phyloP scores from a whole-genome alignment of 2,797 vertebrate species.

The Peromyscus melanophrys region DNA sequence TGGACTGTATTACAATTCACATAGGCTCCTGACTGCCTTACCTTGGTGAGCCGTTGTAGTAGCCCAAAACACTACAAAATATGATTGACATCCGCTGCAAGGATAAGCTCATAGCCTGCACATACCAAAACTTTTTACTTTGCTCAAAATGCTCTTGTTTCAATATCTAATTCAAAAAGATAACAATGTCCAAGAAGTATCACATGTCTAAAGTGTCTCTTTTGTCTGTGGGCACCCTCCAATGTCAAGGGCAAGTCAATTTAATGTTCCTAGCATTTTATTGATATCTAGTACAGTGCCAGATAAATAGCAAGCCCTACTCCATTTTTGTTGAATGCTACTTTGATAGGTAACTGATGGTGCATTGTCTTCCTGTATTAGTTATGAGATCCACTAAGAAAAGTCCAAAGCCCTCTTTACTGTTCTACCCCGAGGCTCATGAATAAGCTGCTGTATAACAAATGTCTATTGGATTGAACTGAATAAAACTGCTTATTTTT shows the following conservation, averaged over 20 bases:
- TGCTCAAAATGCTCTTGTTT: not conserved
- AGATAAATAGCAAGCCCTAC: not conserved
- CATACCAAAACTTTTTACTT: not conserved
- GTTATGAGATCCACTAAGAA: not conserved
- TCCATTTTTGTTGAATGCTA: not conserved
- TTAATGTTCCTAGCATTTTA: not conserved
- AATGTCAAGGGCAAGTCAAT: not conserved
- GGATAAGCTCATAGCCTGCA: not conserved
- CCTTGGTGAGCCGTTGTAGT: not conserved
- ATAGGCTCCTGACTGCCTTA: not conserved
- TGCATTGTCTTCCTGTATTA: not conserved
- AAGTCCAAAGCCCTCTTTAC: not conserved
- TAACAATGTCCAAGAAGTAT: not conserved
- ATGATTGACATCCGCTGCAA: not conserved
- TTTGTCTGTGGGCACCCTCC: accelerated
- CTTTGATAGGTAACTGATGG: not conserved
- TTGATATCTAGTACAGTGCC: not conserved
- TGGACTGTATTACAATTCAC: not conserved
- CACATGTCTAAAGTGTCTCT: not conserved
- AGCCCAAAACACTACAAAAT: not conserved
- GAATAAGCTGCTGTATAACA: conserved; percentile 37
- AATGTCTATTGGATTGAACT: not conserved
- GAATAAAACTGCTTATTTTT: conserved; percentile 31
- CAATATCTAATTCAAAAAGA: not conserved
- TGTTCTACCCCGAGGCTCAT: not conserved